Base-by-base conservation (phyloP, 2,797 vertebrate species). In the Schizopygopsis malacanthus region DNA sequence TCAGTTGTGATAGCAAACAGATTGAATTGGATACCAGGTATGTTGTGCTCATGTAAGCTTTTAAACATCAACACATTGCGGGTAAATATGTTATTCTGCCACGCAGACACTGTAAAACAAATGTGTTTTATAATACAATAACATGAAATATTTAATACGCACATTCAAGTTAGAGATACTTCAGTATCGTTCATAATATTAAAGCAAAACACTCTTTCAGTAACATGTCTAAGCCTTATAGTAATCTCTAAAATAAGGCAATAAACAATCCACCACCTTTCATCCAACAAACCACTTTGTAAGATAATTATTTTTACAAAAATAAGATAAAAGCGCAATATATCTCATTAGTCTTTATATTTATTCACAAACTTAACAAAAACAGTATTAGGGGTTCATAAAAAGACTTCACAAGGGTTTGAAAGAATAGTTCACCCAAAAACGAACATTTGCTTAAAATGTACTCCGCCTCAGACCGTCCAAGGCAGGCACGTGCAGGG, bases 171-270 rank as follows among this genome's bases (percentile, higher is more conserved):
- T 76, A 79, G 50, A 43, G 20, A 85, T 80, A 69, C 75, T 69
- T 86, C 1, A 79, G 52, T 76, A 87, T 54, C 52, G 73, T 43
- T 65, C 52, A 61, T 28, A 91, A 93, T 81, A 89, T 93, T 91
- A 90, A 93, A 94, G 93, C 91, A 93, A 95, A 94, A 93, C 94
- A 93, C 90, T 91, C 63, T 90, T 86, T 89, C 91, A 54, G 12
- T 28, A 71, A 90, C 93, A 92, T 63, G 39, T 82, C 65, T 82
- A 71, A 93, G 93, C 93, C 93, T 94, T 92, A 91, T 91, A 87
- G 93, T 90, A 86, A 86, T 91, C 89, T 93, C 90, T 85, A 59
- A 92, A 33, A 2, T 95, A 95, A 96, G 94, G 94, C 95, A 94
- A 93, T 93, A 92, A 88, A 94, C 93, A 92, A 96, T 95, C 67